phyloP scores from a whole-genome alignment of 2,113 vertebrate species.

The Pica pica region DNA sequence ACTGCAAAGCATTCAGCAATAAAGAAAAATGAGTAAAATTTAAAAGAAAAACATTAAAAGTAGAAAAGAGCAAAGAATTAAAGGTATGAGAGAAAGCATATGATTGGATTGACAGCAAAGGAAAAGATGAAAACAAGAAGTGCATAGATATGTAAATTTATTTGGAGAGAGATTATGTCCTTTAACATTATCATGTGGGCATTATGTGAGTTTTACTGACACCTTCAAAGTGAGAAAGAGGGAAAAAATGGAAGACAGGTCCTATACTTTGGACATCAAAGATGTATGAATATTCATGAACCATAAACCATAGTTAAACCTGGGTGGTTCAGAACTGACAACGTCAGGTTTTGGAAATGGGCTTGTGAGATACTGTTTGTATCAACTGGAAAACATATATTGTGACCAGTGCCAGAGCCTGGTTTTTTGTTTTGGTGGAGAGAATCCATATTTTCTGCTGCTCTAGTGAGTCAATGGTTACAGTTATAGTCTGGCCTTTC shows the following conservation, averaged over 20 bases:
- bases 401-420: not conserved
- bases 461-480: not conserved
- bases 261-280: not conserved
- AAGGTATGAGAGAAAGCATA: not conserved
- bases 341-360: accelerated
- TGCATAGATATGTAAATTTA: not conserved
- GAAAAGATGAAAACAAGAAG: not conserved
- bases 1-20: not conserved
- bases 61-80: not conserved
- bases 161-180: not conserved
- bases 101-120: not conserved
- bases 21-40: not conserved
- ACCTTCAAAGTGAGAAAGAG: not conserved
- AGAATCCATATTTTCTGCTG: not conserved
- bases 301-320: not conserved
- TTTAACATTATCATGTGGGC: not conserved
- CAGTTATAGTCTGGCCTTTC: not conserved
- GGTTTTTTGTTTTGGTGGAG: not conserved
- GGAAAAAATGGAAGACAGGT: not conserved
- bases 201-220: not conserved
- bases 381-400: not conserved
- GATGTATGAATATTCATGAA: not conserved
- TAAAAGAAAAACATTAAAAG: not conserved
- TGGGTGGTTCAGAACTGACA: not conserved
- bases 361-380: not conserved